Evolutionary conservation across 2,113 vertebrate species (phyloP).

Genomic region (Cheirogaleus medius): DNA sequence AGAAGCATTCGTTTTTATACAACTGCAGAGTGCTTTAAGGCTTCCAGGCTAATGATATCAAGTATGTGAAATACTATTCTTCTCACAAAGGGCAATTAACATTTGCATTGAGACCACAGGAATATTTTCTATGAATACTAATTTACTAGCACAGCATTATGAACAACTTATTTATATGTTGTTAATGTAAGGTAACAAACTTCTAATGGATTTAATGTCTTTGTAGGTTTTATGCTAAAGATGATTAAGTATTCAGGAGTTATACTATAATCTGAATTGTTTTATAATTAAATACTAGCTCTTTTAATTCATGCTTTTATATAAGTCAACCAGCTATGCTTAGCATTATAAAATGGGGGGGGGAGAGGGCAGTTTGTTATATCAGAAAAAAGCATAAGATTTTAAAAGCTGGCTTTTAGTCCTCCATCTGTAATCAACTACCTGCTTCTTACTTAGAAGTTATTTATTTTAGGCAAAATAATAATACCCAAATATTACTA

Average conservation of each 20-base stretch:
- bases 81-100: conserved; percentile 58
- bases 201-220: conserved; percentile 51
- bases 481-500: not conserved
- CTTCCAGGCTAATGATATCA: conserved; percentile 53
- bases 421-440: conserved; percentile 40
- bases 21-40: conserved; percentile 53
- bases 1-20: conserved; percentile 66
- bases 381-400: not conserved
- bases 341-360: conserved; percentile 27
- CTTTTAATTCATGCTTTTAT: conserved; percentile 49
- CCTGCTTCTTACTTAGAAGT: conserved; percentile 23
- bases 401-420: conserved; percentile 57
- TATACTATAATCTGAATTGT: conserved; percentile 42
- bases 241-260: conserved; percentile 32
- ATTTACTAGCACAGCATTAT: not conserved
- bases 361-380: not conserved
- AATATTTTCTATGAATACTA: conserved; percentile 60
- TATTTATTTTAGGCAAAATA: conserved; percentile 40
- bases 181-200: conserved; percentile 14
- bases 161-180: conserved; percentile 58
- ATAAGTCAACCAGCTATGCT: conserved; percentile 12
- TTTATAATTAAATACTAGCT: conserved; percentile 33
- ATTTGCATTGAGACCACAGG: conserved; percentile 38
- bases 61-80: conserved; percentile 48
- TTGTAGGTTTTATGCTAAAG: conserved; percentile 34